These are phyloP conservation scores for Acridotheres tristis DNA, from an alignment of 2,797 vertebrate genomes.

Conservation along the genomic window DNA sequence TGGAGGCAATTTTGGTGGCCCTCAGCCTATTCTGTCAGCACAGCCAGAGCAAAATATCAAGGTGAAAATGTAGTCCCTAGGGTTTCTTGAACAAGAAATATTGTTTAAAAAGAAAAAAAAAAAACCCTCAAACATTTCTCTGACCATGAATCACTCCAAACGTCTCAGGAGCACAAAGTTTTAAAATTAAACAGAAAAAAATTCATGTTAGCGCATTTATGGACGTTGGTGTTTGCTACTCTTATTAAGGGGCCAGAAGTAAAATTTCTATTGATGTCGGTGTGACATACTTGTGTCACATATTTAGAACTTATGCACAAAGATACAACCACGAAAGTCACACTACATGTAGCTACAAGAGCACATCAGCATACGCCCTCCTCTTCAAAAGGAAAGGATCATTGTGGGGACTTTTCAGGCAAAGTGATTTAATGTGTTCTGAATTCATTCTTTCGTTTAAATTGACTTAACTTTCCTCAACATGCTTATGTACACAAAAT, in stretches of 20 bases:
- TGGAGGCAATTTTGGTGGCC: not conserved
- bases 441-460: constrained; percentile 22
- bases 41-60: not conserved
- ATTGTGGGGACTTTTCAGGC: not conserved
- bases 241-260: not conserved
- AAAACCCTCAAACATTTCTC: not conserved
- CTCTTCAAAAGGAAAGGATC: not conserved
- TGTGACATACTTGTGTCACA: not conserved
- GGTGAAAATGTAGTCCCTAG: not conserved
- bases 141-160: not conserved
- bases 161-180: not conserved
- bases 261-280: not conserved
- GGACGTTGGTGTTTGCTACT: not conserved
- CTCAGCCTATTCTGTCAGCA: not conserved
- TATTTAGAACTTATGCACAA: not conserved
- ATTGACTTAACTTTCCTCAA: constrained; percentile 4
- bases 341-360: not conserved
- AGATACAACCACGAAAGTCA: not conserved
- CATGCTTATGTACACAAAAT: constrained; percentile 36
- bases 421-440: constrained; percentile 37
- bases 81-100: not conserved
- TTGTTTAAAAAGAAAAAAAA: not conserved
- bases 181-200: not conserved
- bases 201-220: not conserved
- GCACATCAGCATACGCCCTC: rapidly evolving